Evolutionary conservation across 2,113 vertebrate species (phyloP).

Genomic region (Microcebus jonahi): DNA sequence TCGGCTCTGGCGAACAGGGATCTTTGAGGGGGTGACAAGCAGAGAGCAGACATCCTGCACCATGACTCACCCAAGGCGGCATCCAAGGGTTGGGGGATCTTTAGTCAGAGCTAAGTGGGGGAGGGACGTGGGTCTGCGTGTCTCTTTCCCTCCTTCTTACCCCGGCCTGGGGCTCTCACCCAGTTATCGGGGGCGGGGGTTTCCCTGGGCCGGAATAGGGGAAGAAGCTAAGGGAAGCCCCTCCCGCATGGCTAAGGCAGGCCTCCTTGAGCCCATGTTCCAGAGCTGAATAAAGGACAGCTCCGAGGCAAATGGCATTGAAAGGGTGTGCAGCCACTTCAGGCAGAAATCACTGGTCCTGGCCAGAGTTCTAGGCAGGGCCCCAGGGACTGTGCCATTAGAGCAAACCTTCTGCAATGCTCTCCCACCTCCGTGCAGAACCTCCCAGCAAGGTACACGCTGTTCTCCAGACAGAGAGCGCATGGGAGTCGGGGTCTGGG

Average conservation of each 20-base stretch:
- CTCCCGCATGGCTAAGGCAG: background rate
- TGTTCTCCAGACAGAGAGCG: background rate
- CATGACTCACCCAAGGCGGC: background rate
- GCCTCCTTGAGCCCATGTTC: background rate
- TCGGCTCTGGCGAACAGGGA: background rate
- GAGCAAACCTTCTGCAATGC: background rate
- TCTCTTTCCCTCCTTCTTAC: background rate
- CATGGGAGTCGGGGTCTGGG: background rate
- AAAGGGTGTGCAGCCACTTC: background rate
- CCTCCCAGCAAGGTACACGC: background rate
- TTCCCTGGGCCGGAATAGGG: background rate
- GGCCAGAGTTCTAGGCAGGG: background rate
- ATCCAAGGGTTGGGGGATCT: background rate
- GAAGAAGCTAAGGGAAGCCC: background rate
- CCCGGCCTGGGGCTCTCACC: background rate
- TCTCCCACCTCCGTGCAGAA: rapidly evolving
- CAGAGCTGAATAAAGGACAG: background rate
- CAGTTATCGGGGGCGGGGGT: background rate
- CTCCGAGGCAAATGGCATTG: background rate
- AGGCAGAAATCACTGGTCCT: background rate
- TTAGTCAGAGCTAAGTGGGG: slow-evolving; percentile 31
- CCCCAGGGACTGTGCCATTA: background rate
- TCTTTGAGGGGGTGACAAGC: background rate
- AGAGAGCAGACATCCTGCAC: background rate
- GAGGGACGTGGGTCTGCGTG: background rate